phyloP scores from a whole-genome alignment of 2,113 vertebrate genomes.

The Lamprotornis superbus region DNA sequence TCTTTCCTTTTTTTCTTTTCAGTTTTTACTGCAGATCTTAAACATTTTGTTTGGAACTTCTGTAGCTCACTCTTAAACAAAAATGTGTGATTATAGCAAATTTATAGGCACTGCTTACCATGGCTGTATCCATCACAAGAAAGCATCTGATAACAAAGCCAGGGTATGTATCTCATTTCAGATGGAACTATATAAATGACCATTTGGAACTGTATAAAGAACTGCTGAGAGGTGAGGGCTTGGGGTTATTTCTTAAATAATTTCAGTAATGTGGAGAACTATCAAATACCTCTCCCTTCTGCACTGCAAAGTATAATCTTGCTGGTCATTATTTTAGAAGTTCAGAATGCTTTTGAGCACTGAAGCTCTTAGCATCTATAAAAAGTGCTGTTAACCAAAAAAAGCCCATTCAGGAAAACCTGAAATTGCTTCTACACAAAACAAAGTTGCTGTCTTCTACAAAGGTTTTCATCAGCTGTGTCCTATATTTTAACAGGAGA shows the following conservation, averaged over 20 bases:
- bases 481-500: background rate
- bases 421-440: background rate
- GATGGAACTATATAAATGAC: background rate
- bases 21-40: background rate
- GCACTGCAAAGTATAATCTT: background rate
- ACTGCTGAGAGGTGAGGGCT: background rate
- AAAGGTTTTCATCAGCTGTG: background rate
- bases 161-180: background rate
- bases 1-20: rapidly evolving
- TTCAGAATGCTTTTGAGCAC: background rate
- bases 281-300: background rate
- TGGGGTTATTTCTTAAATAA: background rate
- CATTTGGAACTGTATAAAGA: background rate
- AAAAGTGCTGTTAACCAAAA: background rate
- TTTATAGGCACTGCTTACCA: background rate
- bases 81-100: background rate
- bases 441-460: background rate
- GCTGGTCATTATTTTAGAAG: background rate
- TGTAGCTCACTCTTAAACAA: background rate
- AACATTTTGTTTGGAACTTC: background rate
- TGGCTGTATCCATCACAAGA: background rate
- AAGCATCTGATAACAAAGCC: background rate
- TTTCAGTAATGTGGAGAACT: background rate
- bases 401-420: background rate
- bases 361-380: background rate